These are phyloP conservation scores for Grammomys surdaster DNA, from an alignment of 2,113 vertebrate genomes.

Conservation along the genomic window DNA sequence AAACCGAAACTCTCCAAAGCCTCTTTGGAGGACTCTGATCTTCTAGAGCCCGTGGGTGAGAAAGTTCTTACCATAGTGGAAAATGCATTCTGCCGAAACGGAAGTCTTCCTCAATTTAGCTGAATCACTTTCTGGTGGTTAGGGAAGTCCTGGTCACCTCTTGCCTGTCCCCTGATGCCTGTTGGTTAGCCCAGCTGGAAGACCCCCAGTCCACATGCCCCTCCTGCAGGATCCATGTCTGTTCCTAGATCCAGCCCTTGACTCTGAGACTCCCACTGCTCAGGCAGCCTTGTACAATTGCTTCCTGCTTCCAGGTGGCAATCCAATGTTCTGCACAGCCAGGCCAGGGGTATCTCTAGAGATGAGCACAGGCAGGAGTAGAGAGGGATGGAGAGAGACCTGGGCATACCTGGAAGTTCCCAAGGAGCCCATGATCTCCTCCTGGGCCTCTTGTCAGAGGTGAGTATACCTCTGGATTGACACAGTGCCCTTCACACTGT, in stretches of 20 bases:
- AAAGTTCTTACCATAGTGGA: conserved; percentile 86
- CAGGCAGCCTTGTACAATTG: neutral
- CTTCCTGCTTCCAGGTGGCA: neutral
- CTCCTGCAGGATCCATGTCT: neutral
- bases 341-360: neutral
- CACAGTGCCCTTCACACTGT: neutral
- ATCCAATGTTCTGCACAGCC: neutral
- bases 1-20: conserved; percentile 83
- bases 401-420: neutral
- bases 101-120: conserved; percentile 85
- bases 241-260: neutral
- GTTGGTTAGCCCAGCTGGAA: neutral
- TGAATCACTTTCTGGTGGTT: conserved; percentile 86
- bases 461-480: neutral
- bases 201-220: neutral
- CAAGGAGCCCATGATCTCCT: neutral
- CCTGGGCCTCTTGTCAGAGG: neutral
- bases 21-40: conserved; percentile 81
- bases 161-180: conserved; percentile 50
- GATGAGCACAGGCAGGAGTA: neutral
- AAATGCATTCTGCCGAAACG: conserved; percentile 85
- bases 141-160: conserved; percentile 84
- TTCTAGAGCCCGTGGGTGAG: conserved; percentile 83
- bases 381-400: neutral
- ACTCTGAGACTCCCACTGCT: accelerated